Percentiles rank a stretch among this genome's conserved stretches.
phyloP scores from a whole-genome alignment of 2,113 vertebrate genomes.

The Zootoca vivipara region DNA sequence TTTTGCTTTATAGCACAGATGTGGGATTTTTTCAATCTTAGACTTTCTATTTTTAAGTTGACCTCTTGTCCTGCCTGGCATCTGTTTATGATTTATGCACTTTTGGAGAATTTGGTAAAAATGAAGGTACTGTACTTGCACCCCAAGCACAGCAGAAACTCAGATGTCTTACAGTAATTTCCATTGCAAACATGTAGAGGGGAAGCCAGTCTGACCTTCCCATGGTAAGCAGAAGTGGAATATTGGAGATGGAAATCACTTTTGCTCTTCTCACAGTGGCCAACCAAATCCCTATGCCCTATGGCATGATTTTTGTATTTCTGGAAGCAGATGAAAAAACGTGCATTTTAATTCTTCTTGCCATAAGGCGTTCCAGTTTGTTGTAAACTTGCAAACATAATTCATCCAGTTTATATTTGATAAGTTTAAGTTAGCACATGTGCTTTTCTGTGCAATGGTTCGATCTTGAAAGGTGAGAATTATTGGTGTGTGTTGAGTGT shows the following conservation, averaged over 20 bases:
- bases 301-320: background rate
- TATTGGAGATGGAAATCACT: accelerated
- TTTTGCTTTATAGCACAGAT: background rate
- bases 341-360: background rate
- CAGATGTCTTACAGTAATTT: background rate
- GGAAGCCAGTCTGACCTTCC: background rate
- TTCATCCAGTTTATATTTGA: background rate
- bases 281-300: too few species aligned
- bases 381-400: background rate
- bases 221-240: background rate
- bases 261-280: background rate
- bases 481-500: background rate
- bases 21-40: background rate
- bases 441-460: too few species aligned
- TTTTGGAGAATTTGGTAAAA: conserved; percentile 24
- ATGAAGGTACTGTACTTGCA: background rate
- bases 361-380: background rate
- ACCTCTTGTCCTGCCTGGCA: background rate
- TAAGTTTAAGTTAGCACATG: background rate
- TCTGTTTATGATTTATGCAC: conserved; percentile 7
- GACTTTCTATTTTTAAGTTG: background rate
- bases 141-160: background rate
- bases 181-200: background rate
- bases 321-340: background rate
- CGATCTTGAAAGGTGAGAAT: background rate